These are phyloP conservation scores for Melanotaenia boesemani DNA, from an alignment of 2,797 vertebrate genomes.

Conservation along the genomic window DNA sequence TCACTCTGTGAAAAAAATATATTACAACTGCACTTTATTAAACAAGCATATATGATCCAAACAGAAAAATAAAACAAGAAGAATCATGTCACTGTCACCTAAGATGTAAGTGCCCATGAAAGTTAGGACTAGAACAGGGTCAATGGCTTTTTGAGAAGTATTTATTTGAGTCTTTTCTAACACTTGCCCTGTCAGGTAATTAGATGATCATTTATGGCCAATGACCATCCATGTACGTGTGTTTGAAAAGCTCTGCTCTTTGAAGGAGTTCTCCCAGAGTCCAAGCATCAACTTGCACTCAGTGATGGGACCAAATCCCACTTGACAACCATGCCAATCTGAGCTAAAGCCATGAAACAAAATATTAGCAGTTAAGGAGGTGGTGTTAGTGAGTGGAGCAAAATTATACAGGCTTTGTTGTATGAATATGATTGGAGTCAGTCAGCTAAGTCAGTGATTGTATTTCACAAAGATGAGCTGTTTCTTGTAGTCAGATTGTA, in stretches of 20 bases:
- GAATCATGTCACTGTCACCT: background rate
- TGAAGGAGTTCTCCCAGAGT: background rate
- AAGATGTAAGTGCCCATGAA: background rate
- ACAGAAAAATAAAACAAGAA: background rate
- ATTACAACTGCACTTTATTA: background rate
- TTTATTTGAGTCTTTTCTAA: background rate
- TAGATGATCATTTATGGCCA: background rate
- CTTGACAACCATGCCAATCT: background rate
- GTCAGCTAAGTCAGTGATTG: background rate
- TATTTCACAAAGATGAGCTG: background rate
- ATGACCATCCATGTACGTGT: background rate
- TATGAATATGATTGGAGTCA: background rate
- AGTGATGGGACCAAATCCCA: background rate
- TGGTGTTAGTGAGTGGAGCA: background rate
- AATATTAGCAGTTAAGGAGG: background rate
- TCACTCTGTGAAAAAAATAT: background rate
- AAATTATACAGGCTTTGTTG: background rate
- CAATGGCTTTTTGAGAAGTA: background rate
- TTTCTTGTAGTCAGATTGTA: slow-evolving; percentile 5
- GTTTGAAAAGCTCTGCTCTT: background rate
- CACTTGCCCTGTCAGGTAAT: background rate
- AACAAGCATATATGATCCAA: background rate
- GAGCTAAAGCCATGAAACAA: background rate
- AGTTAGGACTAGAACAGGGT: background rate
- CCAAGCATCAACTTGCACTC: background rate